Base-by-base conservation (phyloP, 2,113 vertebrate genomes). In the Gallinago undulata region DNA sequence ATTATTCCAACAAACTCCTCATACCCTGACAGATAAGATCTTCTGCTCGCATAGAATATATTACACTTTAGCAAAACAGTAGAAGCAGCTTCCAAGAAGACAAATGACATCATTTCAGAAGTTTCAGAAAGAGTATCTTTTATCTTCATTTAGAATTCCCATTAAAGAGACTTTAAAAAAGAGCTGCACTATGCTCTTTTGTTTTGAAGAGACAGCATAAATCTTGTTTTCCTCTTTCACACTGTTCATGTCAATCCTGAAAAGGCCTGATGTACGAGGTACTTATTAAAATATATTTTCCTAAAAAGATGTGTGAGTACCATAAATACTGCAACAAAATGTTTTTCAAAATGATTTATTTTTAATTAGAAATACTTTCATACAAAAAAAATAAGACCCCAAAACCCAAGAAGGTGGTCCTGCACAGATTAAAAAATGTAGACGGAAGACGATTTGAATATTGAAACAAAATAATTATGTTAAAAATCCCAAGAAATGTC, bases 211-310 rank as follows among this genome's bases (percentile, higher is more conserved):
- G 68, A 69, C 27, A 78, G 63, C 90, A 91, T 70, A 90, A 94
- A 94, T 90, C 76, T 87, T 90, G 66, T 84, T 96, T 92, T 82
- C 63, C 74, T 79, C 66, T 76, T 90, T 91, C 81, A 92, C n/a
- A 63, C 19, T 43, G 33, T 39, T 93, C 70, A 37, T 21, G 73
- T 94, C 93, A 93, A 66, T 92, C 1, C 2, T 43, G 43, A 84
- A 94, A 94, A 89, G 37, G 66, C 8, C 53, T 92, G 85, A 92
- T 41, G 28, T 48, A 91, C n/a, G 48, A 91, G 50, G 63, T 60
- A 72, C n/a, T 88, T 93, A 79, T 33, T 87, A 84, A 78, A 91
- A 92, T 30, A 27, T 23, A 73, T 85, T 74, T 69, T 86, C 30
- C 43, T 76, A 31, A 72, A 56, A 84, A 62, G 56, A 66, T 17